A percentile compares a stretch with the other conserved stretches of the same genome.
These are phyloP conservation scores for Uloborus diversus DNA, from an alignment of 1,140 invertebrate genomes.

Conservation along the genomic window DNA sequence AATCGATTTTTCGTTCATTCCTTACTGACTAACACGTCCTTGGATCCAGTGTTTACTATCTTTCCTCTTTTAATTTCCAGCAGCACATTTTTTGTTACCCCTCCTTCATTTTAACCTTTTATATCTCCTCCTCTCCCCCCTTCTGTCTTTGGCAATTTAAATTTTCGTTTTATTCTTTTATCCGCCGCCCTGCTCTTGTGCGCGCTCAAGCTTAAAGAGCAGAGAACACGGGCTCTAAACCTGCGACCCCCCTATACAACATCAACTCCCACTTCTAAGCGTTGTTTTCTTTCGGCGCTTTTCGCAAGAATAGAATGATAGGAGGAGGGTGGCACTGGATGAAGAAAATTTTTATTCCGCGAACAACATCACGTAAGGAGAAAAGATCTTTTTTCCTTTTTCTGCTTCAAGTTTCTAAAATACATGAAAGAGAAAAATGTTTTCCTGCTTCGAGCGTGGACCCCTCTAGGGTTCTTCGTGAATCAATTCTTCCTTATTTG, in stretches of 20 bases:
- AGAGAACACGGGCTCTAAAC: conserved; percentile 33
- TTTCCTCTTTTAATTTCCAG: conserved; percentile 51
- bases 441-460: neutral
- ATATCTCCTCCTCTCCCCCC: conserved; percentile 34
- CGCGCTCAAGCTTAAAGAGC: conserved; percentile 28
- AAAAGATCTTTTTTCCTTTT: conserved; percentile 37
- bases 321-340: neutral
- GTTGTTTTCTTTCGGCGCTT: neutral
- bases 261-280: conserved; percentile 5
- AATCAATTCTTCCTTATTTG: conserved; percentile 38
- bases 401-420: conserved; percentile 15
- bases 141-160: conserved; percentile 51
- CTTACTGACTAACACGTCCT: conserved; percentile 28
- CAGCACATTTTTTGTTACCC: conserved; percentile 30
- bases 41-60: conserved; percentile 44
- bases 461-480: conserved; percentile 34
- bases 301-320: neutral
- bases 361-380: conserved; percentile 35
- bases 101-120: conserved; percentile 54
- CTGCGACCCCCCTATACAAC: neutral
- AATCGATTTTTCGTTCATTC: conserved; percentile 50
- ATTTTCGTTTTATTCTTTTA: conserved; percentile 54
- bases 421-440: conserved; percentile 35
- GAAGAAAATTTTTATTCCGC: conserved; percentile 29
- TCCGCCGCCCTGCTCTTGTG: conserved; percentile 21